Evolutionary conservation across 2,888 invertebrate genomes (phyloP).

Genomic region (Drosophila subquinaria): DNA sequence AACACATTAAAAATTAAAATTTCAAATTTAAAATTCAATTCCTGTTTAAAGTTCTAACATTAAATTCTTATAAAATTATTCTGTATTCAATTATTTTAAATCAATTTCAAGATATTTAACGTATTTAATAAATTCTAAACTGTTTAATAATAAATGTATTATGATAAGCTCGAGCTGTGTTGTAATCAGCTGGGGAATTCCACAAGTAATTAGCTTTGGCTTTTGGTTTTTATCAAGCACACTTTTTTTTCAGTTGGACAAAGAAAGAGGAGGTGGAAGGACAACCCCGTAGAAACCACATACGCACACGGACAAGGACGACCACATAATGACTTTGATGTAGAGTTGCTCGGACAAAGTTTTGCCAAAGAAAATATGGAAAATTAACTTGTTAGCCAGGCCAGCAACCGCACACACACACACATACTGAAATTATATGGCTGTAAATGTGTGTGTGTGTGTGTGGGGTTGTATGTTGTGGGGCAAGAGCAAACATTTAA

Average conservation of each 20-base stretch:
- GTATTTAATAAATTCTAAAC: too few relatives aligned
- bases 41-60: neutral
- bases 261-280: neutral
- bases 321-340: slow-evolving; percentile 66
- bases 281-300: slow-evolving; percentile 40
- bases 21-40: neutral
- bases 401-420: slow-evolving; percentile 58
- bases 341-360: slow-evolving; percentile 59
- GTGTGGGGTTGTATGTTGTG: slow-evolving; percentile 32
- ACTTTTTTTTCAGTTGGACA: neutral
- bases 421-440: slow-evolving; percentile 40
- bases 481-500: slow-evolving; percentile 61
- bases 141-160: too few relatives aligned
- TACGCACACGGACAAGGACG: slow-evolving; percentile 33
- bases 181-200: neutral
- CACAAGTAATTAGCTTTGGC: neutral
- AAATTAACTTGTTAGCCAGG: slow-evolving; percentile 79
- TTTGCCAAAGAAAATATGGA: slow-evolving; percentile 78
- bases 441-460: slow-evolving; percentile 22
- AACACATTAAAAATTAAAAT: too few relatives aligned
- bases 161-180: neutral
- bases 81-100: too few relatives aligned
- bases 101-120: too few relatives aligned
- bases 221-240: slow-evolving; percentile 3
- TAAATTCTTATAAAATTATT: too few relatives aligned